Evolutionary conservation across 2,888 invertebrate species (phyloP).

Genomic region (Quadroppia sp.): DNA sequence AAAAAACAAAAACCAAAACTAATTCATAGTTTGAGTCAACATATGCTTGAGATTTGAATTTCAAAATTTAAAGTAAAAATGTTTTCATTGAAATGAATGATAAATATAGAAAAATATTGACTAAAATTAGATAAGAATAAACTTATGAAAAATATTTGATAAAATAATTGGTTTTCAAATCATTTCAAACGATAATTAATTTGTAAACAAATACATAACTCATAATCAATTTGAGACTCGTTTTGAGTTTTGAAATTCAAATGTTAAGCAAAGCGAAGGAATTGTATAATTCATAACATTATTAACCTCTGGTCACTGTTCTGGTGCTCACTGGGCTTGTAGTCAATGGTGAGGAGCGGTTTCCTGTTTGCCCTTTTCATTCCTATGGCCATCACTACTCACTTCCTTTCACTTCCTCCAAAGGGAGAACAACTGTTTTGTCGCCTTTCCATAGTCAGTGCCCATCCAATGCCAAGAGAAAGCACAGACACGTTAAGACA

Average conservation of each 20-base stretch:
- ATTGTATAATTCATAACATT: constrained; percentile 16
- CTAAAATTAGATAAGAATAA: too few species aligned
- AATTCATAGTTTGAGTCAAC: neutral
- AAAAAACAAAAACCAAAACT: neutral
- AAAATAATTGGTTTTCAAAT: too few species aligned
- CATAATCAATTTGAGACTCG: too few species aligned
- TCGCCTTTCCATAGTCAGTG: constrained; percentile 17
- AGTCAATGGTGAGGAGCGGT: neutral
- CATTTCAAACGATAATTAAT: constrained; percentile 4
- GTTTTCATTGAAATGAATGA: too few species aligned
- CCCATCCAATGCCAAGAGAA: neutral
- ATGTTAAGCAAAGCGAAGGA: neutral
- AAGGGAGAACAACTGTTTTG: neutral
- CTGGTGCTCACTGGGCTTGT: neutral
- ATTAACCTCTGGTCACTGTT: constrained; percentile 29
- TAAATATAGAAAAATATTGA: too few species aligned
- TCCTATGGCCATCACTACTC: constrained; percentile 12
- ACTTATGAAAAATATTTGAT: too few species aligned
- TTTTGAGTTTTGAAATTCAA: neutral
- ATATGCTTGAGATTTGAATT: neutral
- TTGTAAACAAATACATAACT: too few species aligned
- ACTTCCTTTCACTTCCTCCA: constrained; percentile 7
- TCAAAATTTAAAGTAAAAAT: neutral
- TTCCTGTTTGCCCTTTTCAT: constrained; percentile 26
- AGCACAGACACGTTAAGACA: neutral